These are phyloP conservation scores for Drosophila diplacantha DNA, from an alignment of 2,888 invertebrate species.

Conservation along the genomic window DNA sequence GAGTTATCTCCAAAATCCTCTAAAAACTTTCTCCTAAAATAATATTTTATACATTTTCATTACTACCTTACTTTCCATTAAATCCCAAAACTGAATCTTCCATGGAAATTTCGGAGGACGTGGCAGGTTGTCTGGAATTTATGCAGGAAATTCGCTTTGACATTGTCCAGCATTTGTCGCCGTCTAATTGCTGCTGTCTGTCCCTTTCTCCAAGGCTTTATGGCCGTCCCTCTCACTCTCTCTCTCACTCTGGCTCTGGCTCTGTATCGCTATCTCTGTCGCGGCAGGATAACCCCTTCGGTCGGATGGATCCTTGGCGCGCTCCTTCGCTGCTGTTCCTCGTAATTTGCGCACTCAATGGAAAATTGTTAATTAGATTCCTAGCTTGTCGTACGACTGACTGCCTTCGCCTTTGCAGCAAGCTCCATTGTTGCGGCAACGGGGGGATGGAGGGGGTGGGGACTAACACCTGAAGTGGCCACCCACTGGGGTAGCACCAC, in stretches of 20 bases:
- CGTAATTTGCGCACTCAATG: slow-evolving; percentile 78
- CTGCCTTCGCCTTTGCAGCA: slow-evolving; percentile 55
- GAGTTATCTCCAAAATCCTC: not conserved
- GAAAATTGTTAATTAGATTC: slow-evolving; percentile 79
- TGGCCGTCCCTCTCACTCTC: not conserved
- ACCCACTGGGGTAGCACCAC: not conserved
- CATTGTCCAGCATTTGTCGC: slow-evolving; percentile 33
- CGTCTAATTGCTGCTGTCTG: slow-evolving; percentile 40
- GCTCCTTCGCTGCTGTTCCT: slow-evolving; percentile 53
- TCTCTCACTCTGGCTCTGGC: not conserved
- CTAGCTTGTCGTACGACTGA: slow-evolving; percentile 74
- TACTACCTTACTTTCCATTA: not conserved
- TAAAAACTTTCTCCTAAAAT: not conserved
- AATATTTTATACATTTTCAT: not conserved
- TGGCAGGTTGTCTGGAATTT: slow-evolving; percentile 9
- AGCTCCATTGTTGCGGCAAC: slow-evolving; percentile 52
- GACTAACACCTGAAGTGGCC: slow-evolving; percentile 3
- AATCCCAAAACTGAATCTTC: slow-evolving; percentile 1
- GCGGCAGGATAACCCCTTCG: slow-evolving; percentile 1
- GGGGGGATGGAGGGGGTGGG: not conserved
- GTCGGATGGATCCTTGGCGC: not conserved
- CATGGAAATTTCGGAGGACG: not conserved
- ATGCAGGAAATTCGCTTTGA: slow-evolving; percentile 20
- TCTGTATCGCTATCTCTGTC: not conserved
- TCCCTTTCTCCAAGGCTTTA: not conserved